Evolutionary conservation across 2,888 invertebrate genomes (phyloP), one percentile per base, ranked within the genome.

Genomic region (Pelosia muscerda): DNA sequence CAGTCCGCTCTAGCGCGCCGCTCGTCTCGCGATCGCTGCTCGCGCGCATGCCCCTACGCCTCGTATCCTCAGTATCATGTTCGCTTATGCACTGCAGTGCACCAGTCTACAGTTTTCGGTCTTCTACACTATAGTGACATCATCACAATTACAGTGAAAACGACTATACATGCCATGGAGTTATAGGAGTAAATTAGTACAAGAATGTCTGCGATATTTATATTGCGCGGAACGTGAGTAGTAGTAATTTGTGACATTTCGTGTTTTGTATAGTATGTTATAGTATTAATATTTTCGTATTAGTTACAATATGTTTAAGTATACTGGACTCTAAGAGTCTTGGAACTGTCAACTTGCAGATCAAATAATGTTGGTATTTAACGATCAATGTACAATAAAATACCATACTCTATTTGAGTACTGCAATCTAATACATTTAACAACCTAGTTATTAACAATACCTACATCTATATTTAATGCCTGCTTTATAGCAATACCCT

Each of bases 1-100:
- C 88, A 90, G 92, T 90, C 83, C 79, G 84, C 81, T 81, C 77
- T 82, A 74, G 82, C 83, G 83, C 82, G 83, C 77, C 81, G 82
- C 84, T 85, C 82, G 83, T 73, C 74, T 79, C 79, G 83, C 83
- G 85, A 83, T 82, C 78, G 76, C 81, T 75, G 85, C 83, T 82
- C 78, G 76, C 81, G 75, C 78, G 68, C 76, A 65, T 72, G 71
- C 71, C 77, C 65, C 75, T 65, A 65, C 76, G 79, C 80, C 78
- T 26, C 66, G 71, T 64, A 71, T 74, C 74, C 73, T 69, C 74
- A 73, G 75, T 76, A 67, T 67, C 69, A 71, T 63, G 25, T 49
- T 28, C 71, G 71, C 65, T 69, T 62, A 73, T 71, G 69, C 69
- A 69, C 59, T 49, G 61, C 66, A 55, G 69, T 71, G 66, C 56